Conservation (phyloP, 2,113 vertebrate species). For the Candoia aspera region DNA sequence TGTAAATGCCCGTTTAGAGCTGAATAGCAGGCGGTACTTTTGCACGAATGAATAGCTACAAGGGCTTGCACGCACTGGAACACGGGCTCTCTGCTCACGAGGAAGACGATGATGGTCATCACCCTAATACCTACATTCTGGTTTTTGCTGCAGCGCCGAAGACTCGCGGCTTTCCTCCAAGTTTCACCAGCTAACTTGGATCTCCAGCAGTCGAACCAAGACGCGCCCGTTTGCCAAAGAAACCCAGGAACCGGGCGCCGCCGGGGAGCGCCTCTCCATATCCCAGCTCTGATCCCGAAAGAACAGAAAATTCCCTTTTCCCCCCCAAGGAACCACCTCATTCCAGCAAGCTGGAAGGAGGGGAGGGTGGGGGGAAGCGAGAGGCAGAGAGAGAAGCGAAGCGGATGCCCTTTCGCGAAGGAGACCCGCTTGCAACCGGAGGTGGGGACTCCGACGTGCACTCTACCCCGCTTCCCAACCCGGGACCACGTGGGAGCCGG, state of each 20-base stretch:
- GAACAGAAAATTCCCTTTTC: fast-evolving
- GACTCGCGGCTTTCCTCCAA: background rate
- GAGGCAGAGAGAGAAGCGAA: too few species aligned
- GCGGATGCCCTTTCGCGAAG: too few species aligned
- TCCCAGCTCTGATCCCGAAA: fast-evolving
- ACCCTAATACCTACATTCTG: background rate
- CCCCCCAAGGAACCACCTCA: background rate
- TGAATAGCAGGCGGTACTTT: background rate
- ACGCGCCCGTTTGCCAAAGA: fast-evolving
- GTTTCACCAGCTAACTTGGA: background rate
- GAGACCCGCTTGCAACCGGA: background rate
- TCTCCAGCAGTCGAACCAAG: fast-evolving
- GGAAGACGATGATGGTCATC: too few species aligned
- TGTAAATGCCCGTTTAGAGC: background rate
- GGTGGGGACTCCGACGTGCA: background rate
- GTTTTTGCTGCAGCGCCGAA: background rate
- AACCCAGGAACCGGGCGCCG: background rate
- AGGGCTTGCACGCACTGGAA: background rate
- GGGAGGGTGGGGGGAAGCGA: background rate
- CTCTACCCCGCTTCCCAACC: background rate
- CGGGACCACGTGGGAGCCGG: background rate
- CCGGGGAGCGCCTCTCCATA: background rate
- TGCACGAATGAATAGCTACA: background rate
- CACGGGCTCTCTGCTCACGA: background rate
- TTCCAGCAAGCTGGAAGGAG: background rate